These are phyloP conservation scores for Takifugu bimaculatus DNA, from an alignment of 2,113 vertebrate genomes.

Conservation along the genomic window DNA sequence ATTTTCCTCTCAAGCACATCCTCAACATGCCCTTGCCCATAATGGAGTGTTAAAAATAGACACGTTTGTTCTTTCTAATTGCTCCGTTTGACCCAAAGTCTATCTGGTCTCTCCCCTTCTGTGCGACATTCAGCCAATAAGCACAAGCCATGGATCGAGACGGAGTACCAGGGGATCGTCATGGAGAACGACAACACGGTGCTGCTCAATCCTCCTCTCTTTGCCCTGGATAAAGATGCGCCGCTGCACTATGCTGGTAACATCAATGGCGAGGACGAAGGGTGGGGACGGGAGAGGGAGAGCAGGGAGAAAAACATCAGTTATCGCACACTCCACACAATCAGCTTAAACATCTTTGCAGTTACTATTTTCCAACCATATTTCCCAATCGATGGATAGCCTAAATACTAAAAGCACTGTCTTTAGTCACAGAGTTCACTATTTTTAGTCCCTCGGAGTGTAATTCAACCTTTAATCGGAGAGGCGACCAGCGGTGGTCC, in stretches of 20 bases:
- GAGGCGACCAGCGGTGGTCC: slow-evolving; percentile 39
- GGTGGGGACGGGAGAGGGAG: background rate
- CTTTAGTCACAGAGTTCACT: slow-evolving; percentile 45
- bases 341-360: slow-evolving; percentile 9
- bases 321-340: background rate
- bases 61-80: slow-evolving; percentile 57
- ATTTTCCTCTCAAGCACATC: slow-evolving; percentile 19
- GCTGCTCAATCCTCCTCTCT: slow-evolving; percentile 92
- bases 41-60: slow-evolving; percentile 55
- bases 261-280: slow-evolving; percentile 1
- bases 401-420: slow-evolving; percentile 45
- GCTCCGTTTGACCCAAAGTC: slow-evolving; percentile 60
- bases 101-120: slow-evolving; percentile 43
- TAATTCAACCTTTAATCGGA: slow-evolving; percentile 51
- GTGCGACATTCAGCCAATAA: slow-evolving; percentile 86
- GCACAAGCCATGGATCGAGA: slow-evolving; percentile 99
- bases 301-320: background rate
- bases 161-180: slow-evolving; percentile 96
- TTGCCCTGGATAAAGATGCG: slow-evolving; percentile 96
- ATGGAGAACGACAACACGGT: slow-evolving; percentile 99
- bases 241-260: slow-evolving; percentile 94
- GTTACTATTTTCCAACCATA: slow-evolving; percentile 15
- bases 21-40: slow-evolving; percentile 35
- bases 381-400: slow-evolving; percentile 38
- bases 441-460: slow-evolving; percentile 61